Conservation (phyloP, 2,113 vertebrate species). For the Pluvialis apricaria region DNA sequence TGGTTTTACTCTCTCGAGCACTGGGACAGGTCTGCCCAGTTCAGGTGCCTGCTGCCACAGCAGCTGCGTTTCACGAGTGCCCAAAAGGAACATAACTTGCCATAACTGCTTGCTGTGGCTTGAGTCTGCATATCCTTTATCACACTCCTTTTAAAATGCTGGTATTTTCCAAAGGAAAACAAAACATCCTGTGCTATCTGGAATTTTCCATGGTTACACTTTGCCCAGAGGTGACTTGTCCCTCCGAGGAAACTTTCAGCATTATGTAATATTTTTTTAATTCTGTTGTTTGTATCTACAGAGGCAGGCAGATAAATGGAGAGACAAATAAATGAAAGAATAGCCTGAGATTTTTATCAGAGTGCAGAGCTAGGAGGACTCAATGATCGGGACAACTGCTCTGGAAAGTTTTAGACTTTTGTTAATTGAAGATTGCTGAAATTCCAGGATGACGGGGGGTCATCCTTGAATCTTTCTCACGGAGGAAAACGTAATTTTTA, state of each 20-base stretch:
- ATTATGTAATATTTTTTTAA: background rate
- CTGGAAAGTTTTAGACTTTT: constrained; percentile 4
- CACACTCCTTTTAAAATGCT: background rate
- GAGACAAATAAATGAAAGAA: constrained; percentile 9
- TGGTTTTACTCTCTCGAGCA: accelerated
- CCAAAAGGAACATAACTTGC: background rate
- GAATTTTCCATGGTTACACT: constrained; percentile 43
- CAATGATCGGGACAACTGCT: background rate
- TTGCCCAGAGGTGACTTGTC: background rate
- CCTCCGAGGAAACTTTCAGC: background rate
- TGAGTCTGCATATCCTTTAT: background rate
- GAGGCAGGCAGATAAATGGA: background rate
- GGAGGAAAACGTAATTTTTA: background rate
- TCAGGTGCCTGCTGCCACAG: background rate
- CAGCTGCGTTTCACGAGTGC: background rate
- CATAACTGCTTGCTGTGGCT: background rate
- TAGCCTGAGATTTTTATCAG: constrained; percentile 37
- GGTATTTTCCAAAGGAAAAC: constrained; percentile 7
- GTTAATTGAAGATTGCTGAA: background rate
- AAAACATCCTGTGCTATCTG: constrained; percentile 7
- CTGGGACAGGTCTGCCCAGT: background rate
- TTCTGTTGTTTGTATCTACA: background rate
- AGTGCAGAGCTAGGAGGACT: background rate
- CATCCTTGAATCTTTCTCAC: background rate
- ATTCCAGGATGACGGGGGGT: constrained; percentile 10